Percentiles rank a stretch among this genome's conserved stretches.
phyloP scores from a whole-genome alignment of 2,888 invertebrate genomes.

The Tenthredo amoena region DNA sequence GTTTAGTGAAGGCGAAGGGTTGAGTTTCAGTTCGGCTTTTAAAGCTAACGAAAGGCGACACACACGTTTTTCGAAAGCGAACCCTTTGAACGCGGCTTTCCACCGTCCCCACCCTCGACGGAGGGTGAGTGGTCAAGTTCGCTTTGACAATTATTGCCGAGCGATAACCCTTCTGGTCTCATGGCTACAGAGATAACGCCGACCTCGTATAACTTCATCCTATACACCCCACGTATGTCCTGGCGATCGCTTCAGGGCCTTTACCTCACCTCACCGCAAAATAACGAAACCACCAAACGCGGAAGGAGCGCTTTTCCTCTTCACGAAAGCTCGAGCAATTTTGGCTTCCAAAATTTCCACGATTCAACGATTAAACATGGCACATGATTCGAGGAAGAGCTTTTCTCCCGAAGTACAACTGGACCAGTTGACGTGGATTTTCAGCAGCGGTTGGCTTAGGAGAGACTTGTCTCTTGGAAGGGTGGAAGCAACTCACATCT shows the following conservation, averaged over 20 bases:
- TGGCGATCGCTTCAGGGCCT: conserved; percentile 30
- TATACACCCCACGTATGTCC: background rate
- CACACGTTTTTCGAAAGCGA: conserved; percentile 20
- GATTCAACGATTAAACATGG: background rate
- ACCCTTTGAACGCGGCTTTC: conserved; percentile 13
- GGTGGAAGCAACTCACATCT: background rate
- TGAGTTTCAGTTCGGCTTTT: conserved; percentile 3
- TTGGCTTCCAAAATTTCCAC: background rate
- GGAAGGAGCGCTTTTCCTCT: background rate
- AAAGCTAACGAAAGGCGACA: conserved; percentile 11
- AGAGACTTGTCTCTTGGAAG: background rate
- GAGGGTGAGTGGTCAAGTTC: background rate
- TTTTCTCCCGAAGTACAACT: background rate
- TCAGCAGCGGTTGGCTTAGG: background rate
- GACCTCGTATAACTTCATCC: background rate
- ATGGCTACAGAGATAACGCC: conserved; percentile 25
- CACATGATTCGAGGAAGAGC: background rate
- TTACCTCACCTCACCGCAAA: background rate
- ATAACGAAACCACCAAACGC: background rate
- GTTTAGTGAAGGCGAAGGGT: conserved; percentile 7
- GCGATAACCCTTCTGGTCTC: conserved; percentile 45
- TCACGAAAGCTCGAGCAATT: background rate
- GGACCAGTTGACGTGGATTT: background rate
- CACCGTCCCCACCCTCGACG: background rate
- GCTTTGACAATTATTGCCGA: conserved; percentile 44